Conservation (phyloP, 2,797 vertebrate species). For the Dermochelys coriacea region DNA sequence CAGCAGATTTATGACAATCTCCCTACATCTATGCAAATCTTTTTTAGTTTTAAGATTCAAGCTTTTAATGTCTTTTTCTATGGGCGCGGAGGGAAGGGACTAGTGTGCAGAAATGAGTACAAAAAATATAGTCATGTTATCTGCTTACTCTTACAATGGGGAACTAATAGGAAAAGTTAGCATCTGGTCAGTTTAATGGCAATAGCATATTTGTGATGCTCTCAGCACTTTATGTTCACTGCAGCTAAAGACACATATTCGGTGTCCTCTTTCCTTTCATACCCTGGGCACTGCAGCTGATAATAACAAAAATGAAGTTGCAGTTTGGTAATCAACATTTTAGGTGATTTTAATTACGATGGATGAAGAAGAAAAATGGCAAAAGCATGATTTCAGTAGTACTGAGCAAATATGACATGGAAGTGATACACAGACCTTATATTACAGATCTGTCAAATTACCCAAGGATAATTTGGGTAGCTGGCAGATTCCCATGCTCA, state of each 20-base stretch:
- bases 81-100: constrained; percentile 54
- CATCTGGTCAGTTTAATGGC: constrained; percentile 57
- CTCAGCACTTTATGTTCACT: constrained; percentile 31
- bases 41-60: constrained; percentile 57
- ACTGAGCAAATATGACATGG: constrained; percentile 71
- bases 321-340: constrained; percentile 63
- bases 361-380: constrained; percentile 63
- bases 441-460: constrained; percentile 78
- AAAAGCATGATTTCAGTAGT: constrained; percentile 67
- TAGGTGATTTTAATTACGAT: constrained; percentile 71
- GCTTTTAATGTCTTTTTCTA: constrained; percentile 62
- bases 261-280: not conserved
- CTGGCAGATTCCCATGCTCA: constrained; percentile 75
- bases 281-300: constrained; percentile 3
- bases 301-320: constrained; percentile 55
- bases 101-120: constrained; percentile 22
- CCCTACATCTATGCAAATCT: constrained; percentile 71
- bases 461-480: constrained; percentile 74
- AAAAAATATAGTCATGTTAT: constrained; percentile 11
- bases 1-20: constrained; percentile 71
- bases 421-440: constrained; percentile 69
- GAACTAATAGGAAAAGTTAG: not conserved
- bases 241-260: not conserved
- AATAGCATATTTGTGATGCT: not conserved
- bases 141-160: not conserved